These are phyloP conservation scores for Ptilorrhoa leucosticta DNA, from an alignment of 2,113 vertebrate genomes.

Conservation along the genomic window DNA sequence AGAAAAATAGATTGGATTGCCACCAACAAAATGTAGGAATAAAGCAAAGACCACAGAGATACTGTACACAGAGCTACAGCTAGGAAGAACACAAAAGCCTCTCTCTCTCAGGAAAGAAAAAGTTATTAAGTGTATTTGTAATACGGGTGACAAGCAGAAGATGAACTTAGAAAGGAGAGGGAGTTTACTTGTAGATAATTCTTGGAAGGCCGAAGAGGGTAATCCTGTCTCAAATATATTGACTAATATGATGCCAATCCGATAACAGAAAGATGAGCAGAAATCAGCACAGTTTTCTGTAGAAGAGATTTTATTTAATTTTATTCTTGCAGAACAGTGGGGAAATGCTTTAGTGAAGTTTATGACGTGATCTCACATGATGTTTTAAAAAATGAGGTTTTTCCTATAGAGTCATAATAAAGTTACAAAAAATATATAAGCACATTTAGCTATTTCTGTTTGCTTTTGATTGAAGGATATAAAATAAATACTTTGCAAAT, in stretches of 20 bases:
- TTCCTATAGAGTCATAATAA: neutral
- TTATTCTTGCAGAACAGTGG: neutral
- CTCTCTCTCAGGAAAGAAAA: neutral
- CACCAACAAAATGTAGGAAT: neutral
- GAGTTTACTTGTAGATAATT: neutral
- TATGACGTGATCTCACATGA: neutral
- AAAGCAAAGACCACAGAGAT: neutral
- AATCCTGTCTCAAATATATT: neutral
- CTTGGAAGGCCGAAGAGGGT: neutral
- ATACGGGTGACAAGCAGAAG: neutral
- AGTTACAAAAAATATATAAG: neutral
- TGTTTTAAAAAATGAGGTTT: neutral
- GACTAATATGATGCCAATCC: neutral
- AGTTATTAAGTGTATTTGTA: neutral
- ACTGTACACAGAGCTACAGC: neutral
- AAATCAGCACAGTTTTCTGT: neutral
- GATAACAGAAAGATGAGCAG: neutral
- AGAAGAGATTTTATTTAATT: neutral
- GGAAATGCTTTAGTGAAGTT: neutral
- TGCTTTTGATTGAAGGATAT: neutral
- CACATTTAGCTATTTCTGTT: neutral
- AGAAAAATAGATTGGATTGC: neutral
- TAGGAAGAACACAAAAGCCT: neutral
- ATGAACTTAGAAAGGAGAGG: neutral
- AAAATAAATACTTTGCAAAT: neutral